Evolutionary conservation across 2,888 invertebrate genomes (phyloP), one percentile per base, ranked within the genome.

Genomic region (Papilio elwesi): DNA sequence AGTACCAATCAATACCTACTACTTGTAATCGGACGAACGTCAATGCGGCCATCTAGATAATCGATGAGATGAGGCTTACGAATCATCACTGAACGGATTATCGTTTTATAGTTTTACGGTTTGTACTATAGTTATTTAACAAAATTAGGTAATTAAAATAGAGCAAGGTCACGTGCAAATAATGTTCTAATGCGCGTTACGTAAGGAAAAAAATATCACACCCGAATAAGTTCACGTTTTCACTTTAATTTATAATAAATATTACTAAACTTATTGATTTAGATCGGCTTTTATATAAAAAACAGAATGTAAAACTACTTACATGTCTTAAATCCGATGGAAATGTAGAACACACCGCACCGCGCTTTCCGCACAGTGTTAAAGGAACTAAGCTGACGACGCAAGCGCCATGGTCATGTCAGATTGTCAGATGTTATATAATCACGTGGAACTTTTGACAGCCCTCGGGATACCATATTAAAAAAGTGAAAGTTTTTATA

Each of bases 111-210:
- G 53, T 67, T 36, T 13, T 43, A 52, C 49, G 7, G 4, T 52
- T 65, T 55, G 26, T 13, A 59, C 52, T 66, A 67, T 16, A 47
- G 11, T 52, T 63, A 68, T 72, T 68, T 76, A 78, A 76, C 79
- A 78, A 76, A 82, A 74, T 74, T 38, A 38, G 64, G 43, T 65
- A 64, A 43, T 15, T 43, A 13, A 84, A 78, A 85, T 88, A 79
- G 90, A 80, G 79, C 92, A 93, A 92, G 92, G 93, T 92, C 93
- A 92, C 91, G 91, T 91, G 92, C 88, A 87, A 89, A 86, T 89
- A 88, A 91, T 88, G 89, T 82, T 85, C 87, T 88, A 90, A 88
- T 64, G 64, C 74, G 64, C 74, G 88, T 93, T 93, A 93, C 93
- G 92, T 93, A 93, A 93, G 92, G 86, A 85, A 85, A 83, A 76